Evolutionary conservation across 2,113 vertebrate genomes (phyloP), one percentile per base, ranked within the genome.

Genomic region (Chiloscyllium plagiosum): DNA sequence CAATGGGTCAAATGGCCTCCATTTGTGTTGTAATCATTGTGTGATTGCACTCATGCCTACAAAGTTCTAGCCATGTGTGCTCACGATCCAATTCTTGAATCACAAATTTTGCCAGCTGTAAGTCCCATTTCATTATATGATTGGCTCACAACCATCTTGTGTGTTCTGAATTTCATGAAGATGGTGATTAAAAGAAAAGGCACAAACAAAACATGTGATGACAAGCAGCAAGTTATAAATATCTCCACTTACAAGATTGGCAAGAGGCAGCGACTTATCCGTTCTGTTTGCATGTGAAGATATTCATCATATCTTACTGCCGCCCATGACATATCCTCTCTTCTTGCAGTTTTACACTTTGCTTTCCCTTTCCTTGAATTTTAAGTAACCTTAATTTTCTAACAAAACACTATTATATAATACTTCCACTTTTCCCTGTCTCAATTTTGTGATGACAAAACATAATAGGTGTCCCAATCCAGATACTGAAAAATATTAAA

Each of bases 301-400:
- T 94, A 94, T 94, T 94, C 68, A 94, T 70, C 93, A 94, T 72
- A 22, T 94, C 93, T 47, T 66, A 70, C 92, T 22, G 65, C 65
- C 37, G n/a, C 37, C 66, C 37, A 72, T 72, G 68, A 72, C 94
- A 95, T 70, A 95, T 95, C 94, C 94, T 95, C 94, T 72, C 47
- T 70, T 95, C 7, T 52, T 76, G 37, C 69, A 50, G 66, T 50
- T 70, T 72, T 72, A 20, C 69, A 13, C 42, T 89, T 89, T 72
- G 42, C 50, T 95, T 95, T 24, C n/a, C 68, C 68, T 95, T 76
- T 52, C 33, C 92, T 94, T 94, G 65, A 26, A 47, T 69, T 69
- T 94, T 3, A 72, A 72, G 47, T 72, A n/a, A 76, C 50, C 47
- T 13, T 29, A 0, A 76, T n/a, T 50, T 93, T 66, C 61, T 37